Evolutionary conservation across 2,888 invertebrate species (phyloP).

Genomic region (Atethmia centrago): DNA sequence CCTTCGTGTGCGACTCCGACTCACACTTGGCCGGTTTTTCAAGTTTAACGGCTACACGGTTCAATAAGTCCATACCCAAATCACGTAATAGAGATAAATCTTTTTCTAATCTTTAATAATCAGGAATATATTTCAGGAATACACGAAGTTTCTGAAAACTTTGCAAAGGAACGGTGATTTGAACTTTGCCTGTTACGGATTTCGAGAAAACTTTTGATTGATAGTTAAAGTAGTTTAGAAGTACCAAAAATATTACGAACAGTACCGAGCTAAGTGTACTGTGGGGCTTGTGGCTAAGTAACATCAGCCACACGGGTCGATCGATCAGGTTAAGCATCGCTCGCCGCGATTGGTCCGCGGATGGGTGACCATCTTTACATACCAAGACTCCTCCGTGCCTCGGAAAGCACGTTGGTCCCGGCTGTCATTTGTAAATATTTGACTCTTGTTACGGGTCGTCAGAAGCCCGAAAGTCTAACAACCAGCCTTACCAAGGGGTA

Average conservation of each 20-base stretch:
- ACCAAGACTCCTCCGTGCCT: no score
- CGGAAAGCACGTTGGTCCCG: no score
- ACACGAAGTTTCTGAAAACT: constrained; percentile 30
- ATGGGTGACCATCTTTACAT: no score
- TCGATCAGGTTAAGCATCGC: no score
- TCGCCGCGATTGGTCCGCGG: no score
- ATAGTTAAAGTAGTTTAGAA: constrained; percentile 33
- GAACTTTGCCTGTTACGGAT: constrained; percentile 30
- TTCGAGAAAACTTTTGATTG: constrained; percentile 40
- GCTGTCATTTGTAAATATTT: no score
- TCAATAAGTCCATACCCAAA: constrained; percentile 11
- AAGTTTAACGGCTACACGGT: constrained; percentile 19
- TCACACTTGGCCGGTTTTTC: background rate
- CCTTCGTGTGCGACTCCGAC: background rate
- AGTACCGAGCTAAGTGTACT: background rate
- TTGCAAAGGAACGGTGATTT: constrained; percentile 21
- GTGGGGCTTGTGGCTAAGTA: no score
- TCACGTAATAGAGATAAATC: constrained; percentile 42
- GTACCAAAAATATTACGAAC: constrained; percentile 6
- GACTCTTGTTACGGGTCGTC: no score
- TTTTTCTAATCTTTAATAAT: constrained; percentile 38
- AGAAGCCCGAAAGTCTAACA: no score
- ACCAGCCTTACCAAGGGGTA: no score
- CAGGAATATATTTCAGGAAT: constrained; percentile 39
- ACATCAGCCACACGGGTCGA: no score